These are phyloP conservation scores for Mayetiola destructor DNA, from an alignment of 2,888 invertebrate genomes.

Conservation along the genomic window DNA sequence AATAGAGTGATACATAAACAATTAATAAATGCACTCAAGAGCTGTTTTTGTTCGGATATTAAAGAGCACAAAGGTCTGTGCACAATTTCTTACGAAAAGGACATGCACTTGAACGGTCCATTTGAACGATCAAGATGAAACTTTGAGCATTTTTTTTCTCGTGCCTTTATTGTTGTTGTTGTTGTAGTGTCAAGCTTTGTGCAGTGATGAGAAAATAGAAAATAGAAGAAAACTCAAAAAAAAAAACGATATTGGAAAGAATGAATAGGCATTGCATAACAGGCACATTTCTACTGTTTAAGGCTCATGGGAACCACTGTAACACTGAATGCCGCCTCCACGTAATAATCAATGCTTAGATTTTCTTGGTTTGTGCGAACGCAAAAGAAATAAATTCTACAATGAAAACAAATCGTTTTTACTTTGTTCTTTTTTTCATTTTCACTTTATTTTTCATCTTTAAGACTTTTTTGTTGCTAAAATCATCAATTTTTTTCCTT, in stretches of 20 bases:
- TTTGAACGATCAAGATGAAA: too few species aligned
- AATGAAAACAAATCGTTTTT: too few species aligned
- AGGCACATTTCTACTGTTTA: background rate
- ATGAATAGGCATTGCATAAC: constrained; percentile 5
- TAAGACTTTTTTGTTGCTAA: too few species aligned
- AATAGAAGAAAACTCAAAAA: background rate
- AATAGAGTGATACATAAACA: constrained; percentile 6
- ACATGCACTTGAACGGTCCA: constrained; percentile 8
- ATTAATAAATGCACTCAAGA: constrained; percentile 8
- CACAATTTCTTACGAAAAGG: background rate
- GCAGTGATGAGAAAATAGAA: constrained; percentile 10
- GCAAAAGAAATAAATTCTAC: too few species aligned
- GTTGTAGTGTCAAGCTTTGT: background rate
- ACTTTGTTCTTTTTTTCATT: too few species aligned
- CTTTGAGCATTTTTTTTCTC: too few species aligned
- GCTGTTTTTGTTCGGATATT: constrained; percentile 1
- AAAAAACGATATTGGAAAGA: constrained; percentile 2
- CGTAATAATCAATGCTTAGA: too few species aligned
- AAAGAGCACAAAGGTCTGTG: constrained; percentile 7
- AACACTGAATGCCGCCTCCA: too few species aligned
- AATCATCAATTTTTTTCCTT: too few species aligned
- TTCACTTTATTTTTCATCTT: too few species aligned
- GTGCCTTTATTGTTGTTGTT: constrained; percentile 6
- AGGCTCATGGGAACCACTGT: constrained; percentile 7
- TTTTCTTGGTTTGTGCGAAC: too few species aligned